phyloP scores from a whole-genome alignment of 2,888 invertebrate genomes.

The Gari tellinella region DNA sequence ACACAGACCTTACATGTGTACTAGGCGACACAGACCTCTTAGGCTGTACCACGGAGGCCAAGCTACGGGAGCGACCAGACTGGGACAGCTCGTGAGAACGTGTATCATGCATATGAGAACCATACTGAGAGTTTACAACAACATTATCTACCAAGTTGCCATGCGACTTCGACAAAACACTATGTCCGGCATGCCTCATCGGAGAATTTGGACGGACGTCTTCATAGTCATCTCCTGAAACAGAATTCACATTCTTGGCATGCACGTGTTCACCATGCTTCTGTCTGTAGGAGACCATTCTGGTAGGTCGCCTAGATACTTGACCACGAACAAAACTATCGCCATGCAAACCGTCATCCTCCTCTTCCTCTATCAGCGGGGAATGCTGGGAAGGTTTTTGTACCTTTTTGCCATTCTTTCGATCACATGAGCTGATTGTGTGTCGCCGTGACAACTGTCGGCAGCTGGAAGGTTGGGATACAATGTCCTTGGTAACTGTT shows the following conservation, averaged over 20 bases:
- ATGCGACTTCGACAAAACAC: slow-evolving; percentile 46
- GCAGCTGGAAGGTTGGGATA: slow-evolving; percentile 30
- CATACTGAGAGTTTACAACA: slow-evolving; percentile 13
- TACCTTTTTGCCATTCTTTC: slow-evolving; percentile 55
- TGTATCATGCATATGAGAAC: slow-evolving; percentile 40
- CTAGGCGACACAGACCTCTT: slow-evolving; percentile 34
- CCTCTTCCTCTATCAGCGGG: slow-evolving; percentile 34
- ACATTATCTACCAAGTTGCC: slow-evolving; percentile 41
- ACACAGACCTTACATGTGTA: slow-evolving; percentile 25
- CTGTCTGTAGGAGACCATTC: slow-evolving; percentile 53
- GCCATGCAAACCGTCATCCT: slow-evolving; percentile 8
- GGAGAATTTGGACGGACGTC: slow-evolving; percentile 18
- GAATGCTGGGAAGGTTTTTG: slow-evolving; percentile 37
- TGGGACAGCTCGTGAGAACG: slow-evolving; percentile 39
- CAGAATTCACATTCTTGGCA: slow-evolving; percentile 8
- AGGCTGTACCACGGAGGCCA: slow-evolving; percentile 35
- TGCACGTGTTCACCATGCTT: slow-evolving; percentile 37
- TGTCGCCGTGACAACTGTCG: slow-evolving; percentile 38
- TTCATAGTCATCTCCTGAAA: slow-evolving; percentile 18
- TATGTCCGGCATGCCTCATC: slow-evolving; percentile 38
- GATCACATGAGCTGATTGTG: slow-evolving; percentile 54
- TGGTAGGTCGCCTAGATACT: slow-evolving; percentile 38
- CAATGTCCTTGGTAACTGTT: slow-evolving; percentile 51
- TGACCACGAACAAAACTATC: slow-evolving; percentile 45
- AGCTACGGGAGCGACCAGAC: slow-evolving; percentile 39